phyloP scores from a whole-genome alignment of 2,797 vertebrate genomes.

The Anolis apletophallus region DNA sequence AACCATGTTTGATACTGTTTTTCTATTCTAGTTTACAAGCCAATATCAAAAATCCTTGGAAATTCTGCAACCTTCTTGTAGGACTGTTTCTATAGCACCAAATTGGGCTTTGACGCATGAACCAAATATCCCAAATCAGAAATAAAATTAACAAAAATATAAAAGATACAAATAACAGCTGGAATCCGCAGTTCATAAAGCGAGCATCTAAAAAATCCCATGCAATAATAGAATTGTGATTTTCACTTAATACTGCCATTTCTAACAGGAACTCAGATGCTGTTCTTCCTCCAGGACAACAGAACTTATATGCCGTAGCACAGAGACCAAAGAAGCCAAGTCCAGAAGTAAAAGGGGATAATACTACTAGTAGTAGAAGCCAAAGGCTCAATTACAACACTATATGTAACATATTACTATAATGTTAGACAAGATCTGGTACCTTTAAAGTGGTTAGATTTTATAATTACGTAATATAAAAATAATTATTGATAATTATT shows the following conservation, averaged over 20 bases:
- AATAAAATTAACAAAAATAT: not conserved
- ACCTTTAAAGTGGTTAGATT: no score
- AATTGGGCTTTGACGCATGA: no score
- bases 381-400: no score
- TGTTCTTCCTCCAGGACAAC: not conserved
- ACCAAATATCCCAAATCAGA: not conserved
- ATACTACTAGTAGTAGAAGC: no score
- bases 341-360: no score
- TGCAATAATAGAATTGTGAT: not conserved
- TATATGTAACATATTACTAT: no score
- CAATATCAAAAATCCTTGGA: not conserved
- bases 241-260: not conserved
- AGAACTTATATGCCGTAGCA: no score
- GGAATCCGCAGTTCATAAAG: not conserved
- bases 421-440: no score
- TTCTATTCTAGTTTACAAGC: not conserved
- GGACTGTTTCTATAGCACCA: not conserved
- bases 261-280: not conserved
- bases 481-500: constrained; percentile 9
- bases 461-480: constrained; percentile 26
- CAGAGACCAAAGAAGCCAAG: no score
- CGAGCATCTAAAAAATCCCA: not conserved
- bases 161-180: not conserved
- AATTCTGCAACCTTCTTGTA: not conserved
- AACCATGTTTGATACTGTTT: not conserved